A percentile compares a stretch with the other conserved stretches of the same genome.
phyloP scores from a whole-genome alignment of 2,113 vertebrate species.

The Cryptoleucopteryx plumbea region DNA sequence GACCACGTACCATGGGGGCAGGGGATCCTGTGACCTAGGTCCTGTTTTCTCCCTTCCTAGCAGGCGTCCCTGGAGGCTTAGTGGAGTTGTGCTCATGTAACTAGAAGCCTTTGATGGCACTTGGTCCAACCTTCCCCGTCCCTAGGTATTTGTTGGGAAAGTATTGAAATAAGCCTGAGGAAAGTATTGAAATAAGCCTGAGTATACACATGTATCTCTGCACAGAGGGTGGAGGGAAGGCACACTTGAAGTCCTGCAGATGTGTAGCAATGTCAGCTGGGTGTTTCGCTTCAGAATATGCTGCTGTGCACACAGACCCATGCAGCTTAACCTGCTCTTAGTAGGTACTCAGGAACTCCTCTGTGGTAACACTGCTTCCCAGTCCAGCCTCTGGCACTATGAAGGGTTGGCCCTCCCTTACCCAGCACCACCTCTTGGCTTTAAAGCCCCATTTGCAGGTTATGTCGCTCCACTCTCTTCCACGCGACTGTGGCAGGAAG shows the following conservation, averaged over 20 bases:
- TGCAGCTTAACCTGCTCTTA: not conserved
- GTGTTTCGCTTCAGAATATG: not conserved
- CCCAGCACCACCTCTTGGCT: not conserved
- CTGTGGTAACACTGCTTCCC: not conserved
- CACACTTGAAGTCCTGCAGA: not conserved
- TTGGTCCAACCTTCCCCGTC: not conserved
- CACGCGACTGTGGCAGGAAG: rapidly evolving
- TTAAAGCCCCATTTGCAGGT: not conserved
- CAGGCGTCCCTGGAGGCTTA: not conserved
- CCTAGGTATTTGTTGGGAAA: not conserved
- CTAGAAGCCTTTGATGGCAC: not conserved
- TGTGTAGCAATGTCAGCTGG: not conserved
- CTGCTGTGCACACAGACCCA: not conserved
- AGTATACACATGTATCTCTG: rapidly evolving
- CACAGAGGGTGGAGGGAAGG: rapidly evolving
- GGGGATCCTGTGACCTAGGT: not conserved
- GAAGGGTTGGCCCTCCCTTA: not conserved
- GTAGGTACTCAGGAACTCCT: not conserved
- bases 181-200: not conserved
- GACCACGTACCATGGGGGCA: not conserved
- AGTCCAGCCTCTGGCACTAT: not conserved
- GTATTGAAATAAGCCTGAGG: not conserved
- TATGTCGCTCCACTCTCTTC: not conserved
- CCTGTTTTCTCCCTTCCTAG: not conserved
- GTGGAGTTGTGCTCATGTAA: not conserved